phyloP scores from a whole-genome alignment of 2,797 vertebrate species.

The Stomatorhinus walkeri region DNA sequence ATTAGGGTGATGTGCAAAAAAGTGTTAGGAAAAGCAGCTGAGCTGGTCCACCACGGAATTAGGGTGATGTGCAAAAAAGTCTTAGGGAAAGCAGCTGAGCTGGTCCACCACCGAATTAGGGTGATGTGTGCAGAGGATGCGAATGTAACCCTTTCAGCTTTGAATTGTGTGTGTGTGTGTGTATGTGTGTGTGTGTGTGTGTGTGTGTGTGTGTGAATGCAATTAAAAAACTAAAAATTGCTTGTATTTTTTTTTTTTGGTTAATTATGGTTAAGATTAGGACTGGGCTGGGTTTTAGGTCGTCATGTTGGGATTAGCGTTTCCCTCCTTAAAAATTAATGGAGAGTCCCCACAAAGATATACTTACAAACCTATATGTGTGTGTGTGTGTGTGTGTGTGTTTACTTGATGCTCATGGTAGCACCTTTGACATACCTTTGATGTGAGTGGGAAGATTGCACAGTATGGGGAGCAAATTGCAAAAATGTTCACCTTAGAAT shows the following conservation, averaged over 20 bases:
- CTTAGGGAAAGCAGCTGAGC: background rate
- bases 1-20: background rate
- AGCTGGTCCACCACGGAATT: background rate
- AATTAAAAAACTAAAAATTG: background rate
- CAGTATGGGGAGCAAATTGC: background rate
- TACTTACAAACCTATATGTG: background rate
- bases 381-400: background rate
- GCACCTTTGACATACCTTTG: background rate
- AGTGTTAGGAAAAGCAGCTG: background rate
- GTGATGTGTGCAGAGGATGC: background rate
- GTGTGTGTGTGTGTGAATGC: background rate
- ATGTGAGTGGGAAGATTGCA: background rate
- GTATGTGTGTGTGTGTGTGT: background rate
- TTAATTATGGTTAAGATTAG: background rate
- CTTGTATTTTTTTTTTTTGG: background rate
- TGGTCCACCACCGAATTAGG: too few relatives aligned
- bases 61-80: background rate
- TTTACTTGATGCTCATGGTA: background rate
- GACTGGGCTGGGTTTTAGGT: background rate
- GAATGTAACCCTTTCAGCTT: background rate
- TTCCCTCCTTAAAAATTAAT: background rate
- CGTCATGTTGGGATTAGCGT: background rate
- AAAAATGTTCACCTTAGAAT: background rate
- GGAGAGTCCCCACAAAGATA: background rate
- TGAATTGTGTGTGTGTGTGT: background rate